Percentiles rank a stretch among this genome's conserved stretches.
phyloP scores from a whole-genome alignment of 2,113 vertebrate species.

The Enhydra lutris region DNA sequence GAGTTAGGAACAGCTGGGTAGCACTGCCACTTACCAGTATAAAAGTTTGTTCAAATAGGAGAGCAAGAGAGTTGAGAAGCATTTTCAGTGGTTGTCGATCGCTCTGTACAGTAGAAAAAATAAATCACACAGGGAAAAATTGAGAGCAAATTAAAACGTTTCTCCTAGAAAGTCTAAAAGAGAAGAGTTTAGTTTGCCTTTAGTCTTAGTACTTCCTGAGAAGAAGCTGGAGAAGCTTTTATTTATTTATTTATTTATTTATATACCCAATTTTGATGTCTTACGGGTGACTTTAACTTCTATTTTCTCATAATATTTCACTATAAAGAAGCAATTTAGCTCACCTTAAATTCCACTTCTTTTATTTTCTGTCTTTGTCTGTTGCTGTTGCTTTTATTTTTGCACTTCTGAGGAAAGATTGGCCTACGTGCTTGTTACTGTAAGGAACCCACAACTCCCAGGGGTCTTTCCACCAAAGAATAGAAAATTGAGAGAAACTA shows the following conservation, averaged over 20 bases:
- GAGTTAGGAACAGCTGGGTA: not conserved
- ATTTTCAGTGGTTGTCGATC: not conserved
- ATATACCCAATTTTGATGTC: not conserved
- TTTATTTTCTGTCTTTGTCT: not conserved
- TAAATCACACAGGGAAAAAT: not conserved
- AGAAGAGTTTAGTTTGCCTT: not conserved
- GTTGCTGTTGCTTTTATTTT: not conserved
- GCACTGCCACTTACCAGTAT: not conserved
- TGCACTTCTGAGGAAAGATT: not conserved
- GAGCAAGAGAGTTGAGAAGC: not conserved
- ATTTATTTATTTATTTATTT: not conserved
- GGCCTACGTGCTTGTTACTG: not conserved
- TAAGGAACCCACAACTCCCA: not conserved
- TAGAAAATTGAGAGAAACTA: not conserved
- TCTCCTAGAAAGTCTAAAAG: not conserved
- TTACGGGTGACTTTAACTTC: not conserved
- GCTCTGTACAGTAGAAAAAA: not conserved
- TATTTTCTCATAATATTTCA: not conserved
- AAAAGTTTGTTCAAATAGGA: not conserved
- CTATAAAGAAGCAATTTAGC: not conserved
- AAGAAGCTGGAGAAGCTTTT: not conserved
- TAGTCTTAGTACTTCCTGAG: not conserved
- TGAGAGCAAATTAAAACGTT: conserved; percentile 13
- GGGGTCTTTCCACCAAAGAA: not conserved
- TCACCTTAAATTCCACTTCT: not conserved